Evolutionary conservation across 2,888 invertebrate genomes (phyloP).

Genomic region (Troglohyphantes excavatus): DNA sequence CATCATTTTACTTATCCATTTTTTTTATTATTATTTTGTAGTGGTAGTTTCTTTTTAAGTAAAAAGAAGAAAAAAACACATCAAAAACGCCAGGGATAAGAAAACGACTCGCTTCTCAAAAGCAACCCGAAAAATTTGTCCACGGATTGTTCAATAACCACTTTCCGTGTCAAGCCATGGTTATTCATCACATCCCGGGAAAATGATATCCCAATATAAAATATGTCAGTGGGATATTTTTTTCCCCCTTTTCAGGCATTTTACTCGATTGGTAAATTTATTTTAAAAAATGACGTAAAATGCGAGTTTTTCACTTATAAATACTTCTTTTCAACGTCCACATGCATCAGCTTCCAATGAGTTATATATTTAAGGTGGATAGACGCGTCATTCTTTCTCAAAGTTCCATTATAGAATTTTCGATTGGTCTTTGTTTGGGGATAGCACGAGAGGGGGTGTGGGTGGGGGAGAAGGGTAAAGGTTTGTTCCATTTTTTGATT

Average conservation of each 20-base stretch:
- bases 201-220: slow-evolving; percentile 39
- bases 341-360: neutral
- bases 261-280: slow-evolving; percentile 30
- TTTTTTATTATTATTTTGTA: slow-evolving; percentile 7
- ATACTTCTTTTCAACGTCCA: neutral
- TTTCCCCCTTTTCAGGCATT: neutral
- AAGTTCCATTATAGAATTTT: slow-evolving; percentile 1
- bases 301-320: slow-evolving; percentile 4
- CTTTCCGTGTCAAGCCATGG: slow-evolving; percentile 62
- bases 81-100: neutral
- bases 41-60: too few species aligned
- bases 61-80: neutral
- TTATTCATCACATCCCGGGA: slow-evolving; percentile 59
- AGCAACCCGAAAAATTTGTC: slow-evolving; percentile 60
- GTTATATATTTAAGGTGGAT: neutral
- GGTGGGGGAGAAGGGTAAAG: neutral
- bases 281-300: slow-evolving; percentile 28
- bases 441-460: neutral
- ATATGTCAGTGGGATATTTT: neutral
- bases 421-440: neutral
- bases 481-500: neutral
- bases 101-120: neutral
- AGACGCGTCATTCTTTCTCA: neutral
- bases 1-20: neutral
- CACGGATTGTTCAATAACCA: slow-evolving; percentile 67